A percentile compares a stretch with the other conserved stretches of the same genome.
phyloP scores from a whole-genome alignment of 2,888 invertebrate genomes.

The Timandra comae region DNA sequence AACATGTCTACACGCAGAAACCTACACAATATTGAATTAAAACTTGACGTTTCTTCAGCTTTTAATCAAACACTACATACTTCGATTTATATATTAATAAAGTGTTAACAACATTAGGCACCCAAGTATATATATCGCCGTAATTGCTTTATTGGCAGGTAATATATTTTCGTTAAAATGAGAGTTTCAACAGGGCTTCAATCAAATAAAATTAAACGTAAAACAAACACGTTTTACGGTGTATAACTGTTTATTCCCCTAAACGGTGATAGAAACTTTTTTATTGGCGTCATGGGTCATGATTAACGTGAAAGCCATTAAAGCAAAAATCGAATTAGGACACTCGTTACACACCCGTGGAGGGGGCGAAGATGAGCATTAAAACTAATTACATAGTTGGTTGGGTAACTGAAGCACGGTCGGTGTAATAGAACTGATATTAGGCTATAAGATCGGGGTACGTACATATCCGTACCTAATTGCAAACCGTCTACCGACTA shows the following conservation, averaged over 20 bases:
- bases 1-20: too few relatives aligned
- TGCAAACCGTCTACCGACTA: not conserved
- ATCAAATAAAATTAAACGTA: constrained; percentile 30
- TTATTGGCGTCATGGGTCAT: constrained; percentile 35
- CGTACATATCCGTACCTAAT: not conserved
- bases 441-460: constrained; percentile 1
- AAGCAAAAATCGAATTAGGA: constrained; percentile 4
- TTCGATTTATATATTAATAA: too few relatives aligned
- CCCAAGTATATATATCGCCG: too few relatives aligned
- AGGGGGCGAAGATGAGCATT: constrained; percentile 41
- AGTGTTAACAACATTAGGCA: too few relatives aligned
- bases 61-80: too few relatives aligned
- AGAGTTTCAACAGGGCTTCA: constrained; percentile 20
- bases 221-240: not conserved
- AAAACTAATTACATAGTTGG: constrained; percentile 57
- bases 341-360: constrained; percentile 28
- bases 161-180: too few relatives aligned
- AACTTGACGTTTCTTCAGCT: too few relatives aligned
- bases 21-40: too few relatives aligned
- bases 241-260: constrained; percentile 27
- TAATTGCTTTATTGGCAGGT: too few relatives aligned
- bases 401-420: constrained; percentile 9
- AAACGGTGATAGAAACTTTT: constrained; percentile 38
- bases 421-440: constrained; percentile 20
- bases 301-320: constrained; percentile 34